A percentile compares a stretch with the other conserved stretches of the same genome.
Evolutionary conservation across 2,113 vertebrate genomes (phyloP).

Genomic region (Apteryx owenii): DNA sequence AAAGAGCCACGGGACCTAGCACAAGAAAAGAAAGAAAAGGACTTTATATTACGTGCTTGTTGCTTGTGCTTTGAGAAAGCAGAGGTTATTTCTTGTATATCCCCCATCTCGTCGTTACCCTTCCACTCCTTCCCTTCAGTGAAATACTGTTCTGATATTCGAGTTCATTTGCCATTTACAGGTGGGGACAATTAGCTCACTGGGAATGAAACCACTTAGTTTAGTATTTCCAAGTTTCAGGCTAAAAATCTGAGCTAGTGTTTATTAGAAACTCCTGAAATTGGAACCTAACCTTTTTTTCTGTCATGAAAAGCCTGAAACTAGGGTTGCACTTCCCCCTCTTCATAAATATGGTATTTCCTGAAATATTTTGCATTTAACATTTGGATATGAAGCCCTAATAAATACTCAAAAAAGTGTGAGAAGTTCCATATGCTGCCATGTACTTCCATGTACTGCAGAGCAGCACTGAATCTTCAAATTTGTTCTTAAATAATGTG

Average conservation of each 20-base stretch:
- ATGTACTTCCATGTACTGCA: not conserved
- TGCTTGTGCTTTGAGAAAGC: not conserved
- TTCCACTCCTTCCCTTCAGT: not conserved
- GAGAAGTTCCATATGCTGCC: not conserved
- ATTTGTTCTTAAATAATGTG: not conserved
- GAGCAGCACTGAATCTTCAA: not conserved
- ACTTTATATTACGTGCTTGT: not conserved
- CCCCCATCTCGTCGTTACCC: not conserved
- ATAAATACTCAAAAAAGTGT: not conserved
- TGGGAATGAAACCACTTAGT: not conserved
- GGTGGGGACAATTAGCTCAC: not conserved
- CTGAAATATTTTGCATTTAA: slow-evolving; percentile 12
- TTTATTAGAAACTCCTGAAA: not conserved
- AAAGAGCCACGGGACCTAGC: too few relatives aligned
- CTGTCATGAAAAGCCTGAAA: not conserved
- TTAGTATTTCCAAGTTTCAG: not conserved
- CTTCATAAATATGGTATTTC: not conserved
- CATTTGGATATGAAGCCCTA: not conserved
- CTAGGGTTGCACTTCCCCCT: not conserved
- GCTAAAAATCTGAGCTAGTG: not conserved
- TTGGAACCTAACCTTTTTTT: not conserved
- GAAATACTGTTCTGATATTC: not conserved
- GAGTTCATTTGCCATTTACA: not conserved
- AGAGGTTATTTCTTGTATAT: not conserved
- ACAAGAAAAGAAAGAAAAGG: too few relatives aligned